Evolutionary conservation across 2,113 vertebrate genomes (phyloP), one percentile per base, ranked within the genome.

Genomic region (Puntigrus tetrazona): DNA sequence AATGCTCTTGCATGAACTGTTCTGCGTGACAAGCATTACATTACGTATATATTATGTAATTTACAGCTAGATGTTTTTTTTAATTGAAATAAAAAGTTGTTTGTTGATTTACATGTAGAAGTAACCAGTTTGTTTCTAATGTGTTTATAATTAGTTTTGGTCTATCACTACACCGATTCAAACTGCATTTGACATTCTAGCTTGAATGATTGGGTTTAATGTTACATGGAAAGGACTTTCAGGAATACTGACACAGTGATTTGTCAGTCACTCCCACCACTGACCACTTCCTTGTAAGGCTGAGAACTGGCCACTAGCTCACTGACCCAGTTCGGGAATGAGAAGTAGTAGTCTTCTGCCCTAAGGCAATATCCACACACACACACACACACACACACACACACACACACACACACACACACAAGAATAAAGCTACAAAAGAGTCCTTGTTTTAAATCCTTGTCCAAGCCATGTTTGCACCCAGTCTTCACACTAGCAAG

Each of bases 241-340:
- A 78, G 50, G 27, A 38, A 55, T 45, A 36, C 38, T 61, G 47
- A 67, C 72, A 34, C 2, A n/a, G 59, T 22, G 13, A 22, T 67
- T 76, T 84, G 81, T 65, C 72, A 78, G 63, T 38, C 81, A 74
- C 72, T 73, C 38, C 45, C 52, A 16, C 82, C 67, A 45, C 59
- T 75, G 55, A 81, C 70, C 79, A 65, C 43, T 59, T 87, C 78
- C 57, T 50, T 70, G 65, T 79, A 83, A 85, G 75, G 25, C 81
- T 38, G 45, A 83, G 63, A 77, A 38, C 63, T 73, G 73, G 52
- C 77, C 75, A 76, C 57, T 83, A 67, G 63, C 36, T 72, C 47
- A 74, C 81, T 82, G 88, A 89, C 89, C 88, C 84, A 90, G 83
- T 86, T 89, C 57, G 22, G 43, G 50, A 38, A 82, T 50, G 16